Percentiles rank a stretch among this genome's conserved stretches.
phyloP scores from a whole-genome alignment of 2,113 vertebrate species.

The Herpetotheres cachinnans region DNA sequence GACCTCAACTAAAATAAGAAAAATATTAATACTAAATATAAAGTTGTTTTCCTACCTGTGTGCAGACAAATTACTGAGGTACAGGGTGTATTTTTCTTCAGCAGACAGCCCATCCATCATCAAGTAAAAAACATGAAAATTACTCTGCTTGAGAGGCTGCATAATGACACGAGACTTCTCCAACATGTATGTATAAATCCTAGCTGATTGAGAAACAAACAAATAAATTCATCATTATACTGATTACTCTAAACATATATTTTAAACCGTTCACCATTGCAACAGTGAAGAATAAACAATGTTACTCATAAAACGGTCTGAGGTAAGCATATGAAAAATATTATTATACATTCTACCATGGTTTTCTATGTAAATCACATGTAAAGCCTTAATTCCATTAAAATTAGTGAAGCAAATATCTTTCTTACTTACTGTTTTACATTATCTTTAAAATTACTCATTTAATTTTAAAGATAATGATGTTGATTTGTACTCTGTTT shows the following conservation, averaged over 20 bases:
- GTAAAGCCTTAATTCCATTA: neutral
- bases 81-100: slow-evolving; percentile 84
- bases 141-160: slow-evolving; percentile 81
- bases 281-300: neutral
- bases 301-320: neutral
- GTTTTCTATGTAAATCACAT: neutral
- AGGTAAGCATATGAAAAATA: neutral
- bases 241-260: neutral
- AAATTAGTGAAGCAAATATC: neutral
- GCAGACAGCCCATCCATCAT: slow-evolving; percentile 87
- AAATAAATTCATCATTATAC: slow-evolving; percentile 24
- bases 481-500: neutral
- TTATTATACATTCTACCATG: neutral
- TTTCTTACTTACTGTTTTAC: neutral
- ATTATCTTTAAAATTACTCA: neutral
- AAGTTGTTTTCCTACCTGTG: slow-evolving; percentile 74
- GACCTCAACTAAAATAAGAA: neutral
- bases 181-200: slow-evolving; percentile 86
- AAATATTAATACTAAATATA: neutral
- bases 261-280: neutral
- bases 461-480: neutral
- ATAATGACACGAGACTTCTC: slow-evolving; percentile 87
- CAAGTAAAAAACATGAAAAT: slow-evolving; percentile 88
- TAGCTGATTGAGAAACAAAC: slow-evolving; percentile 74
- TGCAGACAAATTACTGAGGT: slow-evolving; percentile 79